These are phyloP conservation scores for Scelioninae gen. 1 DNA, from an alignment of 2,888 invertebrate genomes.

Conservation along the genomic window DNA sequence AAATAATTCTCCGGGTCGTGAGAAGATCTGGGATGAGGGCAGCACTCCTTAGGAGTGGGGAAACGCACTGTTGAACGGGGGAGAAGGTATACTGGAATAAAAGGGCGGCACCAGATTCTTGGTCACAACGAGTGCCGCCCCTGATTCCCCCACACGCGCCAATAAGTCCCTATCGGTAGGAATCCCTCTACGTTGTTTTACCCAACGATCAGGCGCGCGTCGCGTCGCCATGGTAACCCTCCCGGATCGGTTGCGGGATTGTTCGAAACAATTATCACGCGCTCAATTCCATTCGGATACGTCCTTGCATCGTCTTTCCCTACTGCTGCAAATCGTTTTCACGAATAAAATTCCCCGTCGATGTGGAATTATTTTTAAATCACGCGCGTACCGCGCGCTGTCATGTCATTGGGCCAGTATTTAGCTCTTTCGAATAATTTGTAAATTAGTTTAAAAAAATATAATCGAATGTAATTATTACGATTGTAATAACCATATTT, in stretches of 20 bases:
- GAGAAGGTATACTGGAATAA: conserved; percentile 72
- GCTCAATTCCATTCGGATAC: conserved; percentile 82
- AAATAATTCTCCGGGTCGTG: conserved; percentile 77
- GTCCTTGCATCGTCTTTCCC: conserved; percentile 69
- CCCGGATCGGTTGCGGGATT: conserved; percentile 79
- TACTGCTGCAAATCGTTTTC: conserved; percentile 79
- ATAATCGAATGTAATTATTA: too few species aligned
- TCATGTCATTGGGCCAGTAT: conserved; percentile 32
- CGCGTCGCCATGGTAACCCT: conserved; percentile 82
- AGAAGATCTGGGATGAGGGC: conserved; percentile 9
- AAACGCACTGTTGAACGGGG: conserved; percentile 41
- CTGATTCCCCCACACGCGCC: conserved; percentile 71
- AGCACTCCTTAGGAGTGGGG: conserved; percentile 4
- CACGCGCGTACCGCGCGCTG: conserved; percentile 70
- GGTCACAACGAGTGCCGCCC: conserved; percentile 78
- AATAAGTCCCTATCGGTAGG: conserved; percentile 50
- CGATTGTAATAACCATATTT: too few species aligned
- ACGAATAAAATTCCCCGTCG: conserved; percentile 79
- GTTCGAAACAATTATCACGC: conserved; percentile 84
- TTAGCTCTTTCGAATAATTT: background rate
- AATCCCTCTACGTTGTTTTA: conserved; percentile 54
- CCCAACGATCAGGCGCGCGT: conserved; percentile 70
- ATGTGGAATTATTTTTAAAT: conserved; percentile 79
- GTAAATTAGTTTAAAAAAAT: too few species aligned
- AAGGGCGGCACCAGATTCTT: conserved; percentile 79